These are phyloP conservation scores for Nanorana parkeri DNA, from an alignment of 2,113 vertebrate genomes.

Conservation along the genomic window DNA sequence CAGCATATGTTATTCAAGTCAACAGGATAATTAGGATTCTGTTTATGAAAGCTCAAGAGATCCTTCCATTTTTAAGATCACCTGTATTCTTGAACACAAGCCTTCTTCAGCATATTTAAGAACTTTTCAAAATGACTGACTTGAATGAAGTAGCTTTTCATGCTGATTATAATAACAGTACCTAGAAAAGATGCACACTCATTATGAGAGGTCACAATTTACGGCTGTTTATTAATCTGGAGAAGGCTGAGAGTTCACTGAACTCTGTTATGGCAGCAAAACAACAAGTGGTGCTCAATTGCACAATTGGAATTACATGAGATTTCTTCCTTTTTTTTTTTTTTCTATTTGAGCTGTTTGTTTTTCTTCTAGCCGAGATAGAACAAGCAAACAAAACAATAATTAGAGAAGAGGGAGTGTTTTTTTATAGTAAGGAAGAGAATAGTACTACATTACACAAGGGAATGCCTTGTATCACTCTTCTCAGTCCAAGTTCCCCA, in stretches of 20 bases:
- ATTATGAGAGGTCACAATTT: slow-evolving; percentile 21
- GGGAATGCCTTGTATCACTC: slow-evolving; percentile 36
- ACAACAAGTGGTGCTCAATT: slow-evolving; percentile 31
- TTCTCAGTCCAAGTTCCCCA: slow-evolving; percentile 46
- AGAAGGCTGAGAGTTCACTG: not conserved
- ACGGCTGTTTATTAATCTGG: slow-evolving; percentile 26
- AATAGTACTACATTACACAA: slow-evolving; percentile 30
- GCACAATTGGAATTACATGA: slow-evolving; percentile 32
- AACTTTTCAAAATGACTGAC: too few relatives aligned
- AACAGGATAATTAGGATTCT: too few relatives aligned
- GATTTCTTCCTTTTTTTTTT: slow-evolving; percentile 25
- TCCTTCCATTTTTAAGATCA: too few relatives aligned
- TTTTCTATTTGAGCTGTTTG: slow-evolving; percentile 35
- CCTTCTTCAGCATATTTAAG: too few relatives aligned
- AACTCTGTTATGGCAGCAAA: slow-evolving; percentile 34
- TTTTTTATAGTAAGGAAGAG: slow-evolving; percentile 17
- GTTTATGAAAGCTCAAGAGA: too few relatives aligned
- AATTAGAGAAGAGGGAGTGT: slow-evolving; percentile 48
- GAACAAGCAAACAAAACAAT: slow-evolving; percentile 44
- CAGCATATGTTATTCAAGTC: too few relatives aligned
- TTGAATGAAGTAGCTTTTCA: not conserved
- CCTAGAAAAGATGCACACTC: slow-evolving; percentile 2
- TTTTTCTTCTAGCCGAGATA: slow-evolving; percentile 29
- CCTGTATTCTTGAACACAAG: too few relatives aligned
- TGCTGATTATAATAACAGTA: slow-evolving; percentile 15